phyloP scores from a whole-genome alignment of 2,797 vertebrate genomes.

The Tangara arthus region DNA sequence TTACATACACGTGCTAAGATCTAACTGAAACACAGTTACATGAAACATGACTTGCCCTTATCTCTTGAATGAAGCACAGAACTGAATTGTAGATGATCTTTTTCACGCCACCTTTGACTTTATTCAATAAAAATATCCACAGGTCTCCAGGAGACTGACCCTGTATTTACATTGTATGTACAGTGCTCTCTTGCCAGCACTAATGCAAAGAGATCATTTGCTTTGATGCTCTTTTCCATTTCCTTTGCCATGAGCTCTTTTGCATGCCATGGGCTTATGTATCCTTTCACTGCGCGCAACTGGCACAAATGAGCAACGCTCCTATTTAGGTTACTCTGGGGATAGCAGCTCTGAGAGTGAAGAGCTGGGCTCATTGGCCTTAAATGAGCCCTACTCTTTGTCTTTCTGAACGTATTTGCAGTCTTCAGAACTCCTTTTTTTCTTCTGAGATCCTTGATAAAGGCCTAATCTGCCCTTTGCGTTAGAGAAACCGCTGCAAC shows the following conservation, averaged over 20 bases:
- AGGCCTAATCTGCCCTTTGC: neutral
- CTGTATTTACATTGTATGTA: neutral
- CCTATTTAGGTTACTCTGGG: neutral
- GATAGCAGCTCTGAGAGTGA: neutral
- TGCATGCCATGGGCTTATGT: neutral
- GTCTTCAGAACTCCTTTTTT: neutral
- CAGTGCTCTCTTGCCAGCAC: neutral
- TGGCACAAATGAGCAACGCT: neutral
- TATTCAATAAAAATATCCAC: neutral
- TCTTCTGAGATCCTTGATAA: slow-evolving; percentile 31
- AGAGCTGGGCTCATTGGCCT: neutral
- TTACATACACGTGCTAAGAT: neutral
- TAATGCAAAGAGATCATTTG: neutral
- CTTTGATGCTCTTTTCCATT: neutral
- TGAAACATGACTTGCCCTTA: neutral
- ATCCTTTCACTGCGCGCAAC: neutral
- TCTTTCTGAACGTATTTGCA: neutral
- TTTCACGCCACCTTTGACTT: neutral
- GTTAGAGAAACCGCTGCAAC: neutral
- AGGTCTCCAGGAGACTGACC: neutral
- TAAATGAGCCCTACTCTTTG: neutral
- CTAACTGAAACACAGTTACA: neutral
- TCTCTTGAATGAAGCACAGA: neutral
- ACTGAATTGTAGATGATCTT: neutral
- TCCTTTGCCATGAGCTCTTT: neutral